A percentile compares a stretch with the other conserved stretches of the same genome.
Evolutionary conservation across 2,797 vertebrate genomes (phyloP).

Genomic region (Ciconia nigra): DNA sequence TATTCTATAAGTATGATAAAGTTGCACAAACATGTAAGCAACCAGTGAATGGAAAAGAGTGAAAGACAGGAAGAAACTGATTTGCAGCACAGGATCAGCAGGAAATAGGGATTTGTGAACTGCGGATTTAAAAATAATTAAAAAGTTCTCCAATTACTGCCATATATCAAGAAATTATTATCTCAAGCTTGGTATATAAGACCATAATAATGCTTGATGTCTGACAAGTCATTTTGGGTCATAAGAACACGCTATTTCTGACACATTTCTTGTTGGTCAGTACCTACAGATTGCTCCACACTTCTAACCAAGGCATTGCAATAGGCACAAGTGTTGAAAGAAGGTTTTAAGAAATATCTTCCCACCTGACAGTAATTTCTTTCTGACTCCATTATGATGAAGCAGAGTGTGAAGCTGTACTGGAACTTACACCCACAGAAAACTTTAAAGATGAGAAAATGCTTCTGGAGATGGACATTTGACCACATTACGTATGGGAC

Average conservation of each 20-base stretch:
- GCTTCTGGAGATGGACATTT: constrained; percentile 58
- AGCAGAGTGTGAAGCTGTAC: constrained; percentile 16
- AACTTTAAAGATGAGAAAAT: constrained; percentile 62
- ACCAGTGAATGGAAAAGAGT: not conserved
- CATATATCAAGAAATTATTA: not conserved
- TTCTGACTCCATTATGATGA: constrained; percentile 59
- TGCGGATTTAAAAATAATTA: not conserved
- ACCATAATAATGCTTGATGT: not conserved
- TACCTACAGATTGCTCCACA: not conserved
- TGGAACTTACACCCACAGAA: constrained; percentile 51
- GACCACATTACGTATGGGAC: constrained; percentile 13
- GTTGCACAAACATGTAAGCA: not conserved
- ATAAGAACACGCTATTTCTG: not conserved
- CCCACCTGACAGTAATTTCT: constrained; percentile 52
- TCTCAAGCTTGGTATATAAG: not conserved
- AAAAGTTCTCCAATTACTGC: not conserved
- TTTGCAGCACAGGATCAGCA: not conserved
- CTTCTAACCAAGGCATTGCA: not conserved
- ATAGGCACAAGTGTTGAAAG: constrained; percentile 31
- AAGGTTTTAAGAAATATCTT: constrained; percentile 45
- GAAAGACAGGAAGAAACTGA: not conserved
- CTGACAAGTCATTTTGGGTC: not conserved
- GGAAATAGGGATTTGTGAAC: not conserved
- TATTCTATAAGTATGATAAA: not conserved
- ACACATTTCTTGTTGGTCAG: not conserved